These are phyloP conservation scores for Geophilus truncorum DNA, from an alignment of 2,888 invertebrate species.

Conservation along the genomic window DNA sequence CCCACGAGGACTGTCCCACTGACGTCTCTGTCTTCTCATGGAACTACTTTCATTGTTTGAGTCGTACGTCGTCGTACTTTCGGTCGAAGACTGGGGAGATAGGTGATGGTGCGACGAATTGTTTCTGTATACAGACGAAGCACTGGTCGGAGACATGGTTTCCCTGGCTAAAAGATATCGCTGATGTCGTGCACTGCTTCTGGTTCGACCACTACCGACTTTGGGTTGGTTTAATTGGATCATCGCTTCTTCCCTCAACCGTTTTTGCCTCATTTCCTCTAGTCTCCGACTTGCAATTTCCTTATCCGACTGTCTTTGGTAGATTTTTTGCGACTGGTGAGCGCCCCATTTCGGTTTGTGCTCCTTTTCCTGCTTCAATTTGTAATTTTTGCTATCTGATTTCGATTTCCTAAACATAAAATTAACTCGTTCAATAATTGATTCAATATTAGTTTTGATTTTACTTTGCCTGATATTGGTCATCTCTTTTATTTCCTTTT, in stretches of 20 bases:
- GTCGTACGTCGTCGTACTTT: slow-evolving; percentile 1
- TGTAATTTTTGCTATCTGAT: neutral
- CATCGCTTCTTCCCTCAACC: slow-evolving; percentile 8
- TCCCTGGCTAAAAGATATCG: slow-evolving; percentile 34
- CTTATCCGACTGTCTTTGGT: slow-evolving; percentile 31
- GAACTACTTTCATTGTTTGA: neutral
- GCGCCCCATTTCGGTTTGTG: slow-evolving; percentile 30
- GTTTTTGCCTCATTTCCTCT: slow-evolving; percentile 25
- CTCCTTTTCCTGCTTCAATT: neutral
- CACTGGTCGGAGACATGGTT: neutral
- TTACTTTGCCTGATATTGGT: too few species aligned
- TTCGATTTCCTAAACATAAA: neutral
- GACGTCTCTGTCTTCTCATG: slow-evolving; percentile 9
- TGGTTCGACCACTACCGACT: slow-evolving; percentile 5
- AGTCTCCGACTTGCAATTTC: neutral
- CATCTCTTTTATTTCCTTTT: neutral
- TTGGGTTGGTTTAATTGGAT: neutral
- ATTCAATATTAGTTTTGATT: too few species aligned
- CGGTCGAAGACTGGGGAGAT: neutral
- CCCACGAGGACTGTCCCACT: slow-evolving; percentile 33
- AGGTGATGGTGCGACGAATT: neutral
- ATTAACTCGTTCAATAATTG: too few species aligned
- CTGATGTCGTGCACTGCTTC: slow-evolving; percentile 35
- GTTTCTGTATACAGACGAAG: neutral
- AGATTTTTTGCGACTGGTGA: slow-evolving; percentile 10